Percentiles rank a stretch among this genome's conserved stretches.
Conservation (phyloP, 2,888 invertebrate species). For the Isoperla grammatica region DNA sequence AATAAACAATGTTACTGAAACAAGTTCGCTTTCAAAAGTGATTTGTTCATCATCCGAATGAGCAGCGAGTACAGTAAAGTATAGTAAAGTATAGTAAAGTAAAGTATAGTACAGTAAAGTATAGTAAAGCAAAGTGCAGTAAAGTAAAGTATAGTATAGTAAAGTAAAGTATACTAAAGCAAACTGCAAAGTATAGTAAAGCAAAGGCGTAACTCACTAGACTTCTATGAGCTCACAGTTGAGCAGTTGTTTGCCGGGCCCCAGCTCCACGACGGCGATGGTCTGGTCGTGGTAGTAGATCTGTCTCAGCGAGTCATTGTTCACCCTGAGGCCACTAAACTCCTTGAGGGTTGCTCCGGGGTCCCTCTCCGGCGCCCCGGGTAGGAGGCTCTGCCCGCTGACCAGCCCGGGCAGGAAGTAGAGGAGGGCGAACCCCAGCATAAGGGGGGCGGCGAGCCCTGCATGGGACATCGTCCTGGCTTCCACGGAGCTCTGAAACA, state of each 20-base stretch:
- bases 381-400: slow-evolving; percentile 11
- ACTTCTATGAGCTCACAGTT: slow-evolving; percentile 82
- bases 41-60: too few relatives aligned
- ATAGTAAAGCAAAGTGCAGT: too few relatives aligned
- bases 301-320: slow-evolving; percentile 63
- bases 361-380: background rate
- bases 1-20: too few relatives aligned
- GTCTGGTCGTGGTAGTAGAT: slow-evolving; percentile 78
- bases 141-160: too few relatives aligned
- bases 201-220: slow-evolving; percentile 68
- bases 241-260: slow-evolving; percentile 60
- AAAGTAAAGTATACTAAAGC: too few relatives aligned
- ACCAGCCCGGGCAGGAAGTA: slow-evolving; percentile 27
- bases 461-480: slow-evolving; percentile 5
- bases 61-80: too few relatives aligned
- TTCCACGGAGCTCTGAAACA: too few relatives aligned
- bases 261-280: slow-evolving; percentile 74
- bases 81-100: too few relatives aligned
- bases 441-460: slow-evolving; percentile 37
- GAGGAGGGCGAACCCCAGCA: slow-evolving; percentile 28
- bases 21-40: too few relatives aligned
- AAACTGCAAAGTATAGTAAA: too few relatives aligned
- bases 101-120: too few relatives aligned
- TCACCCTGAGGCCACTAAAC: slow-evolving; percentile 59
- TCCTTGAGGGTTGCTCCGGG: slow-evolving; percentile 45